A percentile compares a stretch with the other conserved stretches of the same genome.
These are phyloP conservation scores for Sceloporus tristichus DNA, from an alignment of 2,113 vertebrate genomes.

Conservation along the genomic window DNA sequence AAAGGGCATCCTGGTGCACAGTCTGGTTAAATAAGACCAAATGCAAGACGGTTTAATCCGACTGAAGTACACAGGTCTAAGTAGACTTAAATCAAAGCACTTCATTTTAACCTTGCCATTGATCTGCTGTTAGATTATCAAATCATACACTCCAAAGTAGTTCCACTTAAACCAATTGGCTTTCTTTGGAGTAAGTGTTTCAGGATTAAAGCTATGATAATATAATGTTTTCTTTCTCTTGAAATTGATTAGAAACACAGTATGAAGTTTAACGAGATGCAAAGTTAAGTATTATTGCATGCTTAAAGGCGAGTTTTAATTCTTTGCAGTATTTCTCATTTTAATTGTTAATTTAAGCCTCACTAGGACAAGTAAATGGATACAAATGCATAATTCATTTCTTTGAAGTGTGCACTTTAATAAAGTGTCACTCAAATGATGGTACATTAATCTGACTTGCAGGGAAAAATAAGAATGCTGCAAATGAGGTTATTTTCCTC, in stretches of 20 bases:
- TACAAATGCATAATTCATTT: conserved; percentile 57
- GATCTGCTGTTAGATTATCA: conserved; percentile 36
- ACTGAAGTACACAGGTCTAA: conserved; percentile 8
- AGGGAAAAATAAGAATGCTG: conserved; percentile 40
- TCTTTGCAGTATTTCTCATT: conserved; percentile 53
- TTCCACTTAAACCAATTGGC: conserved; percentile 22
- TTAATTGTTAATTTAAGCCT: conserved; percentile 60
- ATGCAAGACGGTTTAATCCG: conserved; percentile 24
- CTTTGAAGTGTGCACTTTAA: conserved; percentile 39
- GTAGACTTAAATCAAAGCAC: conserved; percentile 23
- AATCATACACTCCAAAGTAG: conserved; percentile 24
- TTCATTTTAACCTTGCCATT: conserved; percentile 18
- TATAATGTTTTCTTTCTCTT: conserved; percentile 54
- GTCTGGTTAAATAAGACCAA: conserved; percentile 11
- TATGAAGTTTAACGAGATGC: conserved; percentile 53
- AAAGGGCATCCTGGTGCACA: not conserved
- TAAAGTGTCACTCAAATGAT: conserved; percentile 44
- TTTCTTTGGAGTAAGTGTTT: conserved; percentile 32
- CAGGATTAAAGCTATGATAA: conserved; percentile 40
- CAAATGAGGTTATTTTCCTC: not conserved
- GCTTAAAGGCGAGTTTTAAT: conserved; percentile 58
- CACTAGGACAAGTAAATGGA: conserved; percentile 59
- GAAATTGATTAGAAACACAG: conserved; percentile 60
- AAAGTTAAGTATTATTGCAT: conserved; percentile 51
- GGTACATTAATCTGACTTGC: conserved; percentile 47